These are phyloP conservation scores for Pteronotus mesoamericanus DNA, from an alignment of 2,797 vertebrate species.

Conservation along the genomic window DNA sequence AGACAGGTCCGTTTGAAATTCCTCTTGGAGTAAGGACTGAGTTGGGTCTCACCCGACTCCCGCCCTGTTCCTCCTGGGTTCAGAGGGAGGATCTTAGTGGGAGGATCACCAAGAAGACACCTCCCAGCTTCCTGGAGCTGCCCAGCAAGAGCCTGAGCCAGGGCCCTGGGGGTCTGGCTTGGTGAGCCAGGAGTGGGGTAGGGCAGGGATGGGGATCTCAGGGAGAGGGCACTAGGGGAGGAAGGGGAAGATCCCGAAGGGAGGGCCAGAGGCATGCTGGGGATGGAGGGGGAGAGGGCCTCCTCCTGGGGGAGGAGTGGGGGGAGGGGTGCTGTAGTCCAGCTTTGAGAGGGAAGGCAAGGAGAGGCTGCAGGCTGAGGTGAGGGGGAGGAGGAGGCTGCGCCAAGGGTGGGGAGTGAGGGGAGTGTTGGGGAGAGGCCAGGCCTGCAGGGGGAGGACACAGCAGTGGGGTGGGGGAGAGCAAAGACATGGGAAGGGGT, in stretches of 20 bases:
- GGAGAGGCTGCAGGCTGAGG: neutral
- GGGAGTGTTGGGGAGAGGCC: no score
- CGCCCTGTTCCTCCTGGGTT: neutral
- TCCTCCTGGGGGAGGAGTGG: neutral
- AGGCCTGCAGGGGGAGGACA: neutral
- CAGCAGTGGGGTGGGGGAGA: neutral
- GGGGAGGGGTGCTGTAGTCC: neutral
- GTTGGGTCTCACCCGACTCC: neutral
- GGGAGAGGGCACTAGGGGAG: no score
- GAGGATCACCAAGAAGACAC: neutral
- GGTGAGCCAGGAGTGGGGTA: no score
- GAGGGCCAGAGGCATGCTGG: no score
- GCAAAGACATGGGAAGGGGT: no score
- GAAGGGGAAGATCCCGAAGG: neutral
- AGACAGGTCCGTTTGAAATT: neutral
- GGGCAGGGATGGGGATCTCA: no score
- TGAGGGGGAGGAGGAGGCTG: neutral
- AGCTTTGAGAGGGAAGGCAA: neutral
- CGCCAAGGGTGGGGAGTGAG: fast-evolving
- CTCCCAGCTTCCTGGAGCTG: neutral
- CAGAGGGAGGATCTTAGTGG: no score
- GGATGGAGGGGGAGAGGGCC: neutral
- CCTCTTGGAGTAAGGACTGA: neutral
- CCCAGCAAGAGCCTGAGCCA: fast-evolving
- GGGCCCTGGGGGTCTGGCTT: no score